Base-by-base conservation (phyloP, 2,888 invertebrate species). In the Cacoxenus indagator region DNA sequence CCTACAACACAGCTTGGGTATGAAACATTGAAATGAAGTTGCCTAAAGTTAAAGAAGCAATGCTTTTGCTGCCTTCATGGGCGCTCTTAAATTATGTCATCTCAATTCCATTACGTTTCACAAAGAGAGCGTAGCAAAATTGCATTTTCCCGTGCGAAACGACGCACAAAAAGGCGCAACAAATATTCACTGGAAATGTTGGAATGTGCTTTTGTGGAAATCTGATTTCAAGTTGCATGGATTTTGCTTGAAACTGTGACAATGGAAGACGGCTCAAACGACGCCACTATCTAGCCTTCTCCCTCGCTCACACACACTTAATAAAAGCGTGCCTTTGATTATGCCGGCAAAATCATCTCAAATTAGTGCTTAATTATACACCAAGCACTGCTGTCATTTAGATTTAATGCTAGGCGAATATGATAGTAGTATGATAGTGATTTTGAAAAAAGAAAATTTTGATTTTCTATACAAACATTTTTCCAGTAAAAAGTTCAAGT, bases 161-260 rank as follows among this genome's bases (percentile, higher is more conserved):
- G 22, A 22, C 9, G 3, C 9, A 22, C 9, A 8, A 31, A 59
- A 1, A 59, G 22, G 59, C 59, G 59, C 59, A 59, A 59, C 59
- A 59, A 59, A 59, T 59, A 59, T 51, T 59, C 19, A 17, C 31
- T 31, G 59, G 59, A 59, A 59, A 31, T 31, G 22, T 19, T 17
- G 29, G 11, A n/a, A 57, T 57, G 17, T 57, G 19, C 11, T n/a
- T 43, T 43, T 43, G 45, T 43, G 11, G 45, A 43, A 43, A 43
- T 43, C 45, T 43, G 14, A 43, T 43, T 43, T 55, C n/a, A n/a
- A n/a, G n/a, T n/a, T 24, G n/a, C 29, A 31, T 59, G 59, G 59
- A 59, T 59, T 59, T 59, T 29, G 22, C 37, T 43, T 59, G 48
- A 78, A 77, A 80, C 76, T 79, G 80, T 80, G 76, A 70, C 77